A percentile compares a stretch with the other conserved stretches of the same genome.
Evolutionary conservation across 35 echinoderm and acorn worm genomes (phyloP).

Genomic region (Patiria miniata): DNA sequence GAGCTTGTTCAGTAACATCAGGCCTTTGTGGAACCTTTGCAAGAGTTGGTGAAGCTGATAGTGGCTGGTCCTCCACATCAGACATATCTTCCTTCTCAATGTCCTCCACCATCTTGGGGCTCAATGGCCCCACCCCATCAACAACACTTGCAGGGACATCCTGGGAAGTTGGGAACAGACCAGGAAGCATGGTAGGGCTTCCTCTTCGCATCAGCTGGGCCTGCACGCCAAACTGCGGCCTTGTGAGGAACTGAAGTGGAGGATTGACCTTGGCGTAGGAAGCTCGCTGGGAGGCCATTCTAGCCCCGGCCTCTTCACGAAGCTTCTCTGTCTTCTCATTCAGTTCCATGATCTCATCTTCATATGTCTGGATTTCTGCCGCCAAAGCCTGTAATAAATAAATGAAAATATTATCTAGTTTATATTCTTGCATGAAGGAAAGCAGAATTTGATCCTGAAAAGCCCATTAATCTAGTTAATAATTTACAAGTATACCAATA

Average conservation of each 20-base stretch:
- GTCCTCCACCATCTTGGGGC: conserved; percentile 7
- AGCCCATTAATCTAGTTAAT: not conserved
- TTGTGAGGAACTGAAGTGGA: conserved; percentile 40
- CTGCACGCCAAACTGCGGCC: conserved; percentile 61
- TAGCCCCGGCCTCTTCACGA: conserved; percentile 51
- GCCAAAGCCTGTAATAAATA: conserved; percentile 63
- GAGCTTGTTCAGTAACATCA: not conserved
- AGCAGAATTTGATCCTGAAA: not conserved
- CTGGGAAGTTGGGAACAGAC: conserved; percentile 43
- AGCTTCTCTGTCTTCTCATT: conserved; percentile 71
- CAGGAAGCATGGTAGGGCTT: conserved; percentile 30
- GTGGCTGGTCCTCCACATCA: conserved; percentile 2
- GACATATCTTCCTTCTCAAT: conserved; percentile 46
- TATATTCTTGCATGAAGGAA: not conserved
- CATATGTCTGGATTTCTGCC: conserved; percentile 70
- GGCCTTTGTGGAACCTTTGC: conserved; percentile 19
- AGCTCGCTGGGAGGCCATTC: conserved; percentile 38
- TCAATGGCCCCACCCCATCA: conserved; percentile 3
- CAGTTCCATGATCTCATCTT: conserved; percentile 70
- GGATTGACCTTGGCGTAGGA: conserved; percentile 65
- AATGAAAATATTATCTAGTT: not conserved
- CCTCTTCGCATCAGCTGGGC: conserved; percentile 55
- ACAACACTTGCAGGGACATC: conserved; percentile 5
- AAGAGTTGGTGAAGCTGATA: not conserved
- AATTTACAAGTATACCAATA: too few species aligned